Base-by-base conservation (phyloP, 2,888 invertebrate species). In the Neoaliturus tenellus region DNA sequence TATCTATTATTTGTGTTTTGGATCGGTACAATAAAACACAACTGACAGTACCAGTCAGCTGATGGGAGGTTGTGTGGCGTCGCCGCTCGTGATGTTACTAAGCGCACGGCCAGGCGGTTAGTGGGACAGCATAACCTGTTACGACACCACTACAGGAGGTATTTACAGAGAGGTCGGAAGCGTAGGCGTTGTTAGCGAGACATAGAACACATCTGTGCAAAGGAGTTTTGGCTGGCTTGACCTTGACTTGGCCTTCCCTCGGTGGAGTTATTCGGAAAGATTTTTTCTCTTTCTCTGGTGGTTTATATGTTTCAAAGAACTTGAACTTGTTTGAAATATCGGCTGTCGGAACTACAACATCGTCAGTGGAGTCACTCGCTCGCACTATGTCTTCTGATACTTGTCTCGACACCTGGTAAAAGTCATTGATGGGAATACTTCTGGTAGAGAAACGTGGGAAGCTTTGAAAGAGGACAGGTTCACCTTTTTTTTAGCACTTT, bases 251-350 rank as follows among this genome's bases (percentile, higher is more conserved):
- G 86, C 94, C 94, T 88, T 97, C 97, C 86, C 97, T 92, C 0
- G 98, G 97, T 85, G 98, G 97, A 51, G 97, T 97, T 91, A 97
- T 97, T 88, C 97, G 93, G 92, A 97, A 97, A 90, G 94, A 93
- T 90, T 94, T 95, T 88, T 94, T 93, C 87, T 93, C 91, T 89
- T 92, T 92, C 88, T 93, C 93, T 87, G 95, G 94, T 78, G 96
- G 95, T 89, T 93, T 93, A 92, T 96, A 97, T 0, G 95, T 95
- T 93, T 97, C 97, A 91, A 98, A 98, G 93, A 97, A 98, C 91
- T 96, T 95, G 93, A 97, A 98, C 88, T 96, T 93, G 90, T 96
- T 95, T 83, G 96, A 94, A 87, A 98, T 94, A 90, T 97, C 97
- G 0, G 95, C 94, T 0, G 97, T 96, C 91, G 95, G 93, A 83